These are phyloP conservation scores for Caracal caracal DNA, from an alignment of 2,113 vertebrate species.

Conservation along the genomic window DNA sequence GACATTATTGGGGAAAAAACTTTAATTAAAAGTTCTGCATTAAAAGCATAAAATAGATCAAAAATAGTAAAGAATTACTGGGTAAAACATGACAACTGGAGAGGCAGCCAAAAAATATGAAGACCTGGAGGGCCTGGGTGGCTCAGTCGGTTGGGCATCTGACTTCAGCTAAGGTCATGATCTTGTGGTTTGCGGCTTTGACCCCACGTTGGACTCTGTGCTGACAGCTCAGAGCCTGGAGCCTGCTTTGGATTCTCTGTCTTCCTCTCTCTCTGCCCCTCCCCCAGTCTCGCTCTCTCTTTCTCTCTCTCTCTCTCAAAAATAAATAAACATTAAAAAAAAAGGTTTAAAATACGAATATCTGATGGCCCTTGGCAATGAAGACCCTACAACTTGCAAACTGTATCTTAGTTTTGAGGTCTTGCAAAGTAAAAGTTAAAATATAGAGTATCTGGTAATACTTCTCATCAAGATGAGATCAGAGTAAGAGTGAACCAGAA, in stretches of 20 bases:
- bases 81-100: neutral
- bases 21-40: neutral
- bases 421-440: neutral
- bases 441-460: neutral
- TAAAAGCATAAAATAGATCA: neutral
- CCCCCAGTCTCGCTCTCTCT: too few species aligned
- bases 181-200: too few species aligned
- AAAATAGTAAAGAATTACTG: neutral
- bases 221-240: too few species aligned
- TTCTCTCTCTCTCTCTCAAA: too few species aligned
- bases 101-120: neutral
- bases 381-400: neutral
- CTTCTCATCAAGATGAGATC: neutral
- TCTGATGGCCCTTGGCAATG: neutral
- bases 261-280: too few species aligned
- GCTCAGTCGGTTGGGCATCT: too few species aligned
- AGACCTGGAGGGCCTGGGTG: neutral
- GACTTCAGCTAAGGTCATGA: too few species aligned
- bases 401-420: neutral
- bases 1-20: neutral
- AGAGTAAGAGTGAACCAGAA: neutral
- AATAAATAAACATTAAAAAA: too few species aligned
- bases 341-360: too few species aligned
- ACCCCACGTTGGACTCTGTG: too few species aligned
- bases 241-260: too few species aligned